These are phyloP conservation scores for Stegodyphus mimosarum DNA, from an alignment of 1,140 invertebrate species.

Conservation along the genomic window DNA sequence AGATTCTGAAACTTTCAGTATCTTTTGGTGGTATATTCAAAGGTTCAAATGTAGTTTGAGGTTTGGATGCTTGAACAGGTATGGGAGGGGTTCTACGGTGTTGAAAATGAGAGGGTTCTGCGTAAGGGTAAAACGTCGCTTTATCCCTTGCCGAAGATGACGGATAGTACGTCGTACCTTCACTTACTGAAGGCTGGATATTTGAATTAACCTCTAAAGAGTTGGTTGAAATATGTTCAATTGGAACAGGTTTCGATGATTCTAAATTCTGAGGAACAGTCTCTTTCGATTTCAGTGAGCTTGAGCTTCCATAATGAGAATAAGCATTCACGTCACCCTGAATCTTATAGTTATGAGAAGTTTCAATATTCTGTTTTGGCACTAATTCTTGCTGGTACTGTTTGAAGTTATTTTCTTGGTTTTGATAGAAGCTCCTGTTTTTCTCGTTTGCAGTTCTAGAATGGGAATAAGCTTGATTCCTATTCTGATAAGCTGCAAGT, in stretches of 20 bases:
- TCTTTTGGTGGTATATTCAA: constrained; percentile 25
- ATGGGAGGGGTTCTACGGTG: constrained; percentile 1
- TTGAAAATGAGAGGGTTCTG: constrained; percentile 3
- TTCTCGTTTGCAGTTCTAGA: constrained; percentile 30
- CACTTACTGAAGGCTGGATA: constrained; percentile 27
- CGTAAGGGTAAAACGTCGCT: constrained; percentile 21
- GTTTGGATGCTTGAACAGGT: not conserved
- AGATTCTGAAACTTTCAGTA: constrained; percentile 3
- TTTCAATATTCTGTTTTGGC: constrained; percentile 36
- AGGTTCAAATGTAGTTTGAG: constrained; percentile 13
- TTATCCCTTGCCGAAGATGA: constrained; percentile 5
- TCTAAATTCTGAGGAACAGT: not conserved
- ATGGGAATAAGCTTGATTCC: not conserved
- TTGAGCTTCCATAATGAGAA: constrained; percentile 16
- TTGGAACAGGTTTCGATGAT: not conserved
- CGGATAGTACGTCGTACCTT: constrained; percentile 2
- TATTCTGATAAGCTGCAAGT: constrained; percentile 23
- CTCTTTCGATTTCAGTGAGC: constrained; percentile 39
- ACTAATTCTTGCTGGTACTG: constrained; percentile 29
- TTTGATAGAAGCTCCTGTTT: constrained; percentile 7
- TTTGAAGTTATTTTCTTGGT: constrained; percentile 35
- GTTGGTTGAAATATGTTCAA: not conserved
- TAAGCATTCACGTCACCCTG: constrained; percentile 11
- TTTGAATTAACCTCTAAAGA: not conserved
- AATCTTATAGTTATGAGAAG: constrained; percentile 13